Base-by-base conservation (phyloP, 2,113 vertebrate genomes). In the Ptychochromis oligacanthus region DNA sequence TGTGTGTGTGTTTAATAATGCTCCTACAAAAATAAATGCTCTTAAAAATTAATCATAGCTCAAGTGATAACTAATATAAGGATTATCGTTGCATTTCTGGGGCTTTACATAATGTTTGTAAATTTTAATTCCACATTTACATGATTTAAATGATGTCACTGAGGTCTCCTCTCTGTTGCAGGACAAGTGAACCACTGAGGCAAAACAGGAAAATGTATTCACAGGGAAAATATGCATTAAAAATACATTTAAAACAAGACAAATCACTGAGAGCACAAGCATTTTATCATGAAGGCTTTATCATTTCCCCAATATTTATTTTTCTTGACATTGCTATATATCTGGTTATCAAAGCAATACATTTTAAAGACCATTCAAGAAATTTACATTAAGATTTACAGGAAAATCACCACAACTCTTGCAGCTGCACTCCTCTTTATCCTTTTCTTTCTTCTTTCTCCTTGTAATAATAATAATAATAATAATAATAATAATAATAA, bases 51-150 rank as follows among this genome's bases (percentile, higher is more conserved):
- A 58, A 70, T 28, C 0, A 18, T 22, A 74, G 12, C 38, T 83
- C 2, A 61, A 60, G 22, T 72, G 34, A 72, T 70, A 72, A 78
- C 56, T 15, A 2, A 20, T 49, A 17, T 3, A 1, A 13, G 75
- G 56, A 79, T 84, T 72, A 55, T 60, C 31, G 43, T 72, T 55
- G 52, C 10, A 54, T 59, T 52, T 43, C 10, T 1, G 28, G 55
- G 34, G 31, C 14, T n/a, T 22, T 76, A 67, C 22, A 18, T 15
- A 20, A 26, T 70, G 24, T 70, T 70, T 52, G 18, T 18, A 22
- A n/a, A 76, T 64, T 82, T 46, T 81, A n/a, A 56, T 24, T 72
- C 24, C 43, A 54, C 62, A 70, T 54, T 78, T 78, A 22, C 14
- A 58, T 67, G 43, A 70, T 74, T 79, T 28, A 43, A 79, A 62